Base-by-base conservation (phyloP, 2,888 invertebrate genomes). In the Nudaria mundana region DNA sequence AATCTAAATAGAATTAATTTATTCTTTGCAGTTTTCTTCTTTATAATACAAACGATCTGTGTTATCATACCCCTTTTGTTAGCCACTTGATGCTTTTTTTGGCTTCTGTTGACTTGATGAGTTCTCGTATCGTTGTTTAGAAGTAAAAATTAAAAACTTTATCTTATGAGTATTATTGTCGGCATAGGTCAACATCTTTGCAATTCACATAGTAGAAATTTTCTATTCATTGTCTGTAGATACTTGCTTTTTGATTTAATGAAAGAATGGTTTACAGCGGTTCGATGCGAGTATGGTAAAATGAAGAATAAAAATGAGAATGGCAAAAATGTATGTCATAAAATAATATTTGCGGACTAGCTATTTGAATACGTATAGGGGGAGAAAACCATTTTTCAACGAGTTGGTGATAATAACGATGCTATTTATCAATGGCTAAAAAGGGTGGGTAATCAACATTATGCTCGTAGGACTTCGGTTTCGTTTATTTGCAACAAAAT, bases 361-460 rank as follows among this genome's bases (percentile, higher is more conserved):
- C 70, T 72, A 80, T 83, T 82, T 82, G 79, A 82, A 83, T 84
- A 81, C 84, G 82, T 81, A 85, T 81, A 69, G 76, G 71, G 72
- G 80, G 74, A 74, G 67, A 43, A 63, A 67, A 71, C 72, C 78
- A 83, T 85, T 84, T 83, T 82, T 83, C 80, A 82, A 74, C 66
- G 66, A 69, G 71, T 71, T 79, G 75, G 79, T 80, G 81, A 85
- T 83, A 82, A 82, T 86, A 86, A 86, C 82, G 81, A 79, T 72
- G 80, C 82, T 81, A 87, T 88, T 87, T 86, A 85, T 88, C 86
- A 87, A 75, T 67, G 72, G 70, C 74, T 78, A 73, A 73, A 85
- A 82, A 76, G 83, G 84, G 76, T 82, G 71, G 77, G 83, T 85
- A 86, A 86, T 86, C 84, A 81, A 78, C 73, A 81, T 77, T 76